Evolutionary conservation across 2,888 invertebrate species (phyloP), one percentile per base, ranked within the genome.

Genomic region (Luperina nickerlii): DNA sequence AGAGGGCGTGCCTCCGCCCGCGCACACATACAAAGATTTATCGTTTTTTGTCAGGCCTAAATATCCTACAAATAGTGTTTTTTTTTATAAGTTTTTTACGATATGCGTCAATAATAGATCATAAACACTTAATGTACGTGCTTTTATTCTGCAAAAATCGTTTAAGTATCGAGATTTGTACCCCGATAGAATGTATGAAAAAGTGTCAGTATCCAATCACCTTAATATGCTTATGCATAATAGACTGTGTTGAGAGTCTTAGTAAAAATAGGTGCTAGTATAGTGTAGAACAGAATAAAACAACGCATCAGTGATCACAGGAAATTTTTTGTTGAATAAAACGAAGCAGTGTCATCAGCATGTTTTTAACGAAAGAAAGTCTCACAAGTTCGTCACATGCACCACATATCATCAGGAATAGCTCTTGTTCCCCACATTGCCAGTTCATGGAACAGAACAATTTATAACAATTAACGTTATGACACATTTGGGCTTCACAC

Each of bases 401-500:
- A 69, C 82, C 83, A 80, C 32, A 76, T 70, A 4, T 57, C 54
- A 72, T 82, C 86, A 84, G 79, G 81, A 91, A 90, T 91, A 90
- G 84, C 71, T 81, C 84, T 84, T 70, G 71, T 79, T 79, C 71
- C 65, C 27, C 74, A 68, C 79, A 69, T 77, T 68, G 65, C 65
- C 68, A 80, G 84, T 92, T 92, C 92, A 85, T 79, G 87, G 92
- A 92, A 92, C 81, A 62, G 54, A 73, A 82, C 79, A 74, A 88
- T 89, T 87, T 82, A 83, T 89, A 86, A 92, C 92, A 94, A 93
- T 94, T 91, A 92, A 69, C 82, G 42, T 74, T 85, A 75, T 88
- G 93, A 93, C 94, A 92, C 91, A 91, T 92, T 92, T 91, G 89
- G 91, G 88, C 85, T 92, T 88, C 90, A 87, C 89, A 89, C 89